A percentile compares a stretch with the other conserved stretches of the same genome.
These are phyloP conservation scores for Eupithecia exiguata DNA, from an alignment of 2,888 invertebrate species.

Conservation along the genomic window DNA sequence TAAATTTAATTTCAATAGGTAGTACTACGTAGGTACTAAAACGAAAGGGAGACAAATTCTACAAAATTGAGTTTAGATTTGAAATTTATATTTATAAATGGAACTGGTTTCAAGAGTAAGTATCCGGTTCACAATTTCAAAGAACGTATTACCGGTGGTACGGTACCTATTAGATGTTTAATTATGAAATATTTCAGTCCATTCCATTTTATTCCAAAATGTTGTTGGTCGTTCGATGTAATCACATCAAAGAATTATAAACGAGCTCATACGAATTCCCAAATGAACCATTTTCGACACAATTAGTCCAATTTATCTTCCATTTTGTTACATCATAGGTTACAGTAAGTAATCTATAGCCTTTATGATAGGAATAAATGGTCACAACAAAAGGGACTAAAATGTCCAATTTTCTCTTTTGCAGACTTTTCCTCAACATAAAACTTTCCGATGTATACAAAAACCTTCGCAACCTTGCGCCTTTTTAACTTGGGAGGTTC, in stretches of 20 bases:
- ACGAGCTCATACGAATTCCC: neutral
- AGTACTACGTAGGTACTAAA: no score
- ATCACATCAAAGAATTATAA: neutral
- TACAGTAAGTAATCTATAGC: neutral
- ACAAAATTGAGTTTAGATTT: neutral
- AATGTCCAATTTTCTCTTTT: conserved; percentile 1
- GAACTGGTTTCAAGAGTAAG: neutral
- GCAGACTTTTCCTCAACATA: conserved; percentile 36
- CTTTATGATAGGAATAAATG: neutral
- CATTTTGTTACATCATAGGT: conserved; percentile 1
- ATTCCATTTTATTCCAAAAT: neutral
- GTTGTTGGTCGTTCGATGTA: neutral
- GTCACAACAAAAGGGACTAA: neutral
- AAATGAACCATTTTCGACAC: neutral
- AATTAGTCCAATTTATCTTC: neutral
- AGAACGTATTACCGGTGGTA: no score
- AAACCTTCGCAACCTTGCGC: neutral
- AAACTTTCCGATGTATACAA: conserved; percentile 1
- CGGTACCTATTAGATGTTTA: neutral
- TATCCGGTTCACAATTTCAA: neutral
- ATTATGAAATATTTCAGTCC: neutral
- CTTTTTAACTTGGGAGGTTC: conserved; percentile 1
- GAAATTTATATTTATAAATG: neutral
- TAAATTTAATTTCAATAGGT: neutral
- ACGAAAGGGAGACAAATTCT: neutral